phyloP scores from a whole-genome alignment of 1,140 invertebrate species.

The Leptinotarsa undecemlineata region DNA sequence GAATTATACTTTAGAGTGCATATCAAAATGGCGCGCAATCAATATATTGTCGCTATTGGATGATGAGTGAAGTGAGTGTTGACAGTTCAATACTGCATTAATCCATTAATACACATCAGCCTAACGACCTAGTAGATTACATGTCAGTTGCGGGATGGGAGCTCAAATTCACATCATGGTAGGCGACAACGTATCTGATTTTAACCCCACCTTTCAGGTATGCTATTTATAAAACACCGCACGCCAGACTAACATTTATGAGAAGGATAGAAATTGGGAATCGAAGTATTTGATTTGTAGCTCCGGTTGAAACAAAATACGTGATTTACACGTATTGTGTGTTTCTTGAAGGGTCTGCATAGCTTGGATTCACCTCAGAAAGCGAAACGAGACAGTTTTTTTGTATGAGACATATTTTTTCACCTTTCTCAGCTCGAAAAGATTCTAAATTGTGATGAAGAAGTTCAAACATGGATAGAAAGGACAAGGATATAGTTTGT shows the following conservation, averaged over 20 bases:
- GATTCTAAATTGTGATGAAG: too few relatives aligned
- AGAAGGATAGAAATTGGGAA: too few relatives aligned
- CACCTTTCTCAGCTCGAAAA: too few relatives aligned
- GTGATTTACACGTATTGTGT: too few relatives aligned
- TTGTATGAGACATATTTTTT: too few relatives aligned
- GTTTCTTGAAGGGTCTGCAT: too few relatives aligned
- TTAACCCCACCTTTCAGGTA: constrained; percentile 21
- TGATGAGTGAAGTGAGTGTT: constrained; percentile 44
- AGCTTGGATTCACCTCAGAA: too few relatives aligned
- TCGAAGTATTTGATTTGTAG: too few relatives aligned
- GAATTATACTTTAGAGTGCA: constrained; percentile 31
- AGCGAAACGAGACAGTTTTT: too few relatives aligned
- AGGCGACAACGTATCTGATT: constrained; percentile 29
- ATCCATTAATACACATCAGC: constrained; percentile 53
- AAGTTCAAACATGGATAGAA: too few relatives aligned
- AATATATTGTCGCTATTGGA: constrained; percentile 44
- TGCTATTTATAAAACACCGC: constrained; percentile 24
- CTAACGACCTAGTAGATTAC: constrained; percentile 49
- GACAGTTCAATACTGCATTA: constrained; percentile 54
- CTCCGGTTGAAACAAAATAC: too few relatives aligned
- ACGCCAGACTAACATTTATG: constrained; percentile 9
- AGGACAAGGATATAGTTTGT: too few relatives aligned
- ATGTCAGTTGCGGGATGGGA: constrained; percentile 35
- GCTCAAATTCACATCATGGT: constrained; percentile 26
- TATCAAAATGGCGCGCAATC: constrained; percentile 43